A percentile compares a stretch with the other conserved stretches of the same genome.
Conservation (phyloP, 2,797 vertebrate species). For the Cynodonichthys magdalenae region DNA sequence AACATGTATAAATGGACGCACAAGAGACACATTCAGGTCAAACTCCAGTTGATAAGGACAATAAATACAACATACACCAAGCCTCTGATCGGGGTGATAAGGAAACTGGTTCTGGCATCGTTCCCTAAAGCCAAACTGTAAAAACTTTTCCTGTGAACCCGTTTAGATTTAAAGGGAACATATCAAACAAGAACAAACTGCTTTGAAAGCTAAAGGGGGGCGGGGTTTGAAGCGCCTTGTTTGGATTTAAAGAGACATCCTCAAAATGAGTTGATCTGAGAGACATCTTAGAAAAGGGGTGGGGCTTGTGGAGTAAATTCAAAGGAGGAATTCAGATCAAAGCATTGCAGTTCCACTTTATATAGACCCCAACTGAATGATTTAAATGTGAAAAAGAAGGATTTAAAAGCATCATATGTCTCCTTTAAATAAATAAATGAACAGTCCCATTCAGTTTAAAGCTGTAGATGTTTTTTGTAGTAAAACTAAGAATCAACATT, state of each 20-base stretch:
- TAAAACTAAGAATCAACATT: slow-evolving; percentile 2
- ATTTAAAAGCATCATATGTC: no score
- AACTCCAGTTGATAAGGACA: slow-evolving; percentile 7
- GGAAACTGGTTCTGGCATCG: background rate
- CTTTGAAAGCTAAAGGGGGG: no score
- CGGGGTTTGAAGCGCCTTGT: no score
- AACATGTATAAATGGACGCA: slow-evolving; percentile 1
- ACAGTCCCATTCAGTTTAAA: slow-evolving; percentile 21
- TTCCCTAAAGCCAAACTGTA: background rate
- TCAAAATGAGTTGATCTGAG: no score
- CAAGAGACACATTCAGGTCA: slow-evolving; percentile 3
- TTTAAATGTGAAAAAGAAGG: no score
- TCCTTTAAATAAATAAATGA: background rate
- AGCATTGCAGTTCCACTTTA: no score
- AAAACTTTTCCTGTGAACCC: background rate
- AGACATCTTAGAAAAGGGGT: no score
- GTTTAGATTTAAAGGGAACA: background rate
- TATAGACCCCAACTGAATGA: no score
- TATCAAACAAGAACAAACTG: no score
- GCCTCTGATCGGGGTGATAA: background rate
- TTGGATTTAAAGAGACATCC: no score
- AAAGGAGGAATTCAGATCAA: no score
- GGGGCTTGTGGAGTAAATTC: no score
- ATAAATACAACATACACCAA: background rate
- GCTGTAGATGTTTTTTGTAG: slow-evolving; percentile 19